These are phyloP conservation scores for Euzophera pinguis DNA, from an alignment of 2,888 invertebrate species.

Conservation along the genomic window DNA sequence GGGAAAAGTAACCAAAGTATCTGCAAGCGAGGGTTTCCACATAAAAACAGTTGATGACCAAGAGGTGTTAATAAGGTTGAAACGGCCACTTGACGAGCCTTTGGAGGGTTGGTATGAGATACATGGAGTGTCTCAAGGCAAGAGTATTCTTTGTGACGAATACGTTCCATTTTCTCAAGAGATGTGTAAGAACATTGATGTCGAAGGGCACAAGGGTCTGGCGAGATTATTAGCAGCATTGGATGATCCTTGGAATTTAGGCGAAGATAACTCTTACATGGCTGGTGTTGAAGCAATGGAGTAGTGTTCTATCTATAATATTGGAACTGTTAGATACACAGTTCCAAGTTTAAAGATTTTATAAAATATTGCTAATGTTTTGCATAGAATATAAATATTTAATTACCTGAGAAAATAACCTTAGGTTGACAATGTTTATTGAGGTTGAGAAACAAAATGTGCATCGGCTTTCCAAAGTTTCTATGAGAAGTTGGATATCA, in stretches of 20 bases:
- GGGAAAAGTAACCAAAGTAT: conserved; percentile 71
- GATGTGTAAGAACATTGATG: conserved; percentile 61
- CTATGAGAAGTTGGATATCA: too few relatives aligned
- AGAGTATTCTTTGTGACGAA: conserved; percentile 65
- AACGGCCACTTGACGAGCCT: conserved; percentile 57
- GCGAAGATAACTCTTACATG: conserved; percentile 42
- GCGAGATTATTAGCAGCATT: conserved; percentile 60
- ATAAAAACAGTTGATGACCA: conserved; percentile 71
- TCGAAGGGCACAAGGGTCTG: conserved; percentile 64
- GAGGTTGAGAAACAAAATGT: too few relatives aligned
- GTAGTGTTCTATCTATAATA: conserved; percentile 25
- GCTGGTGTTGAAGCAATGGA: conserved; percentile 59
- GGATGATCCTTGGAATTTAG: conserved; percentile 74
- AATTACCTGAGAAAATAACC: too few relatives aligned
- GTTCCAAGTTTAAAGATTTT: too few relatives aligned
- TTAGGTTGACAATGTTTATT: too few relatives aligned
- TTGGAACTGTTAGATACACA: too few relatives aligned
- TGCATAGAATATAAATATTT: too few relatives aligned
- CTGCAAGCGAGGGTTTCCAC: conserved; percentile 65
- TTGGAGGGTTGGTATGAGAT: conserved; percentile 75
- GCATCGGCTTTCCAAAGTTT: too few relatives aligned
- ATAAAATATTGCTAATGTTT: too few relatives aligned
- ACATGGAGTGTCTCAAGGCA: conserved; percentile 67
- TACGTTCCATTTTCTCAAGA: conserved; percentile 61
- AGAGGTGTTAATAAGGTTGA: conserved; percentile 61